phyloP scores from a whole-genome alignment of 2,113 vertebrate species.

The Caloenas nicobarica region DNA sequence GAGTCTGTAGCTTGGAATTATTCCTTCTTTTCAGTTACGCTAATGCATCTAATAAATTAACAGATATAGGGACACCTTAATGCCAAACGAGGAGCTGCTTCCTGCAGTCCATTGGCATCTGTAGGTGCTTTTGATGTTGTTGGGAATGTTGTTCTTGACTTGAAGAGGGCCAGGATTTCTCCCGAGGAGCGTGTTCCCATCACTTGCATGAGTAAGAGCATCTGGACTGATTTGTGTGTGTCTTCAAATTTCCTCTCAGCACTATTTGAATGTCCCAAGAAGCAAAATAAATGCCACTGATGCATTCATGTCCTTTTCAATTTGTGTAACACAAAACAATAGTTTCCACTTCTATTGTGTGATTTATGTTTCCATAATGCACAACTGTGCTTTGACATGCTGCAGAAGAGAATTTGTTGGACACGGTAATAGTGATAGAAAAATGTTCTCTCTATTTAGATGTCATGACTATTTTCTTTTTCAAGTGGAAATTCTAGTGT shows the following conservation, averaged over 20 bases:
- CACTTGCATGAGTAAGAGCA: neutral
- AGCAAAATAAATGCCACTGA: conserved; percentile 11
- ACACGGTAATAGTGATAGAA: conserved; percentile 28
- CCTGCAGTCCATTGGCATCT: neutral
- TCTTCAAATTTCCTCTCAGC: neutral
- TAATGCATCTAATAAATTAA: conserved; percentile 63
- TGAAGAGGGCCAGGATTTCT: neutral
- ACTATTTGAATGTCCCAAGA: neutral
- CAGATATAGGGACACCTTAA: neutral
- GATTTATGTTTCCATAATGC: conserved; percentile 58
- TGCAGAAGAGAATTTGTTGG: conserved; percentile 60
- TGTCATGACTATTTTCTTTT: conserved; percentile 57
- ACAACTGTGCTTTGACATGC: conserved; percentile 47
- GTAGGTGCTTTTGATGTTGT: neutral
- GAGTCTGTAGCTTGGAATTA: conserved; percentile 41
- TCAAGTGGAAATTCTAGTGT: conserved; percentile 59
- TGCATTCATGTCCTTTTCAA: neutral
- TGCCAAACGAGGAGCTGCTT: conserved; percentile 22
- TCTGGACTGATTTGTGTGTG: neutral
- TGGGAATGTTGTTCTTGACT: neutral
- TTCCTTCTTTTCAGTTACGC: conserved; percentile 46
- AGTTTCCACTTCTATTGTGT: conserved; percentile 30
- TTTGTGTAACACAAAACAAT: conserved; percentile 45
- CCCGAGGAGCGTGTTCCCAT: neutral
- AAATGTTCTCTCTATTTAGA: conserved; percentile 60